These are phyloP conservation scores for Antheraea assamensis DNA, from an alignment of 2,888 invertebrate species.

Conservation along the genomic window DNA sequence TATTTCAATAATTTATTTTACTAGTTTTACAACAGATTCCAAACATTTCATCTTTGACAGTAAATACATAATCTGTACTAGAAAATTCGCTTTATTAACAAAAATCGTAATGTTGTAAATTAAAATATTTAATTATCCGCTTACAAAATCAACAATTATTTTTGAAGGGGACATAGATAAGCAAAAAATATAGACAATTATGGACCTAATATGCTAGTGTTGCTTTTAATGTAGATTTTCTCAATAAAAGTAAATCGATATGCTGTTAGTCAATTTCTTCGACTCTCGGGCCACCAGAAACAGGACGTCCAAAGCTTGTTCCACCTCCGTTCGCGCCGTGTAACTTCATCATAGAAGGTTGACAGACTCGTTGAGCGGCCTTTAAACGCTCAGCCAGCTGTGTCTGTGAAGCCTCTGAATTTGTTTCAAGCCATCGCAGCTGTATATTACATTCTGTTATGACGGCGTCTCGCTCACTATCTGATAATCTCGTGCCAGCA, in stretches of 20 bases:
- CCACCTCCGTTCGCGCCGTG: conserved; percentile 82
- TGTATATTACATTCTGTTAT: conserved; percentile 86
- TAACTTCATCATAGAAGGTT: conserved; percentile 92
- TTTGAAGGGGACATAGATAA: neutral
- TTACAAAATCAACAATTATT: neutral
- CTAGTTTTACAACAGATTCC: too few species aligned
- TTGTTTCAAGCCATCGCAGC: conserved; percentile 90
- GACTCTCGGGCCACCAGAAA: conserved; percentile 84
- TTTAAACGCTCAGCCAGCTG: conserved; percentile 90
- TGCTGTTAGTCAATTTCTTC: conserved; percentile 84
- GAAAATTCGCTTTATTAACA: too few species aligned
- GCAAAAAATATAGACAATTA: neutral
- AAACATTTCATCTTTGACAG: too few species aligned
- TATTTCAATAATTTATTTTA: too few species aligned
- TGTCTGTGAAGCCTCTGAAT: conserved; percentile 88
- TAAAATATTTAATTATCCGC: too few species aligned
- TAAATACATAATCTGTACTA: too few species aligned
- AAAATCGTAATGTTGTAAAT: too few species aligned
- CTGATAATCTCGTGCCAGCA: conserved; percentile 85
- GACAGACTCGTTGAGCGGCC: conserved; percentile 88
- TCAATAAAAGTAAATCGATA: conserved; percentile 3
- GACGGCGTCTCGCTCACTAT: conserved; percentile 87
- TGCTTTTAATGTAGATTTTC: neutral
- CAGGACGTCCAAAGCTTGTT: conserved; percentile 53
- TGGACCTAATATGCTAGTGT: neutral